Percentiles rank a stretch among this genome's conserved stretches.
Conservation (phyloP, 2,113 vertebrate species). For the Aldabrachelys gigantea region DNA sequence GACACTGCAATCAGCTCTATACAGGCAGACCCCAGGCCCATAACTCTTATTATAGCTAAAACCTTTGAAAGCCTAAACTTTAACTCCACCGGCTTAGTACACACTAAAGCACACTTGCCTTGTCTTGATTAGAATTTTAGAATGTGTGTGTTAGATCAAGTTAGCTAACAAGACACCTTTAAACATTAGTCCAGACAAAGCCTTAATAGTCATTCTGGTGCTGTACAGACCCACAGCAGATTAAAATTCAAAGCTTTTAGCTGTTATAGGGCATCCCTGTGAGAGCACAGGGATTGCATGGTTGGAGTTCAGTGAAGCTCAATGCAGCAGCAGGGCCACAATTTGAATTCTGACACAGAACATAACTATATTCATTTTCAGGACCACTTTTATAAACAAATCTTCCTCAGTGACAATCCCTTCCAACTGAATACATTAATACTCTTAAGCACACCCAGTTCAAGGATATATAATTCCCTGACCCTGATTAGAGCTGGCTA, state of each 20-base stretch:
- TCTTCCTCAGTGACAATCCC: not conserved
- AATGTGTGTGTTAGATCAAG: not conserved
- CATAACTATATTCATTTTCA: not conserved
- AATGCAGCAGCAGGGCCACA: not conserved
- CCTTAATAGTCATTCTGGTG: not conserved
- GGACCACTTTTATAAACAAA: not conserved
- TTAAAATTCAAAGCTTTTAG: not conserved
- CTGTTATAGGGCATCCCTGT: rapidly evolving
- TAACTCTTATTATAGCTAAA: not conserved
- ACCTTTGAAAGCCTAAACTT: not conserved
- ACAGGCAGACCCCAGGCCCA: not conserved
- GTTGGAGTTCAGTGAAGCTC: not conserved
- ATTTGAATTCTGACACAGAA: not conserved
- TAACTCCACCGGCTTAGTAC: not conserved
- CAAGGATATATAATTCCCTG: not conserved
- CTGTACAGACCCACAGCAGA: not conserved
- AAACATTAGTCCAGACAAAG: rapidly evolving
- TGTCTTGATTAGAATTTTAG: not conserved
- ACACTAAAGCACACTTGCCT: not conserved
- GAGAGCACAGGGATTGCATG: not conserved
- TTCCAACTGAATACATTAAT: not conserved
- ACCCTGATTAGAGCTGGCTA: not conserved
- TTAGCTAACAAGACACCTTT: not conserved
- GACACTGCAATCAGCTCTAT: not conserved
- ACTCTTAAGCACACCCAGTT: not conserved